phyloP scores from a whole-genome alignment of 2,797 vertebrate genomes.

The Oreortyx pictus region DNA sequence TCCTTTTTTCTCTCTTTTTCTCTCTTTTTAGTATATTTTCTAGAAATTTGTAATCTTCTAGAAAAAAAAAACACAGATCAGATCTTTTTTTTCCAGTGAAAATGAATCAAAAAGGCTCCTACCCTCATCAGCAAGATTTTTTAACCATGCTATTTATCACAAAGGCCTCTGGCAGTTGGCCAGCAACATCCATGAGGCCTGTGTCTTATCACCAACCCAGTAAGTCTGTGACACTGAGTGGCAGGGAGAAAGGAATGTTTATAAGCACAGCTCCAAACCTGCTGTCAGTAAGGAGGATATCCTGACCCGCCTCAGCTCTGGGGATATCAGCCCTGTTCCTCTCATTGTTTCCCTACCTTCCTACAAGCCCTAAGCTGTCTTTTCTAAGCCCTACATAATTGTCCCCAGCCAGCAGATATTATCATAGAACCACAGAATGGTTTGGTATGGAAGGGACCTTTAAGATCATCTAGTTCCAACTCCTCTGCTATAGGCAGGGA shows the following conservation, averaged over 20 bases:
- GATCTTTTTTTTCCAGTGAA: not conserved
- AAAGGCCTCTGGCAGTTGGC: not conserved
- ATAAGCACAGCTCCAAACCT: not conserved
- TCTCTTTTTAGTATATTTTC: not conserved
- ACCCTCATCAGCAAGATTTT: not conserved
- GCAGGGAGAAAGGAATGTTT: slow-evolving; percentile 27
- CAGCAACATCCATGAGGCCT: slow-evolving; percentile 1
- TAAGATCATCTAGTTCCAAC: not conserved
- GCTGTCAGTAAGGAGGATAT: not conserved
- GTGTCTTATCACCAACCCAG: not conserved
- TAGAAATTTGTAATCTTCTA: not conserved
- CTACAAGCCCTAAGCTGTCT: rapidly evolving
- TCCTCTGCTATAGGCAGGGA: too few relatives aligned
- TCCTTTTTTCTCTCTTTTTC: not conserved
- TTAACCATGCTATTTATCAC: not conserved
- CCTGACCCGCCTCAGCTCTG: not conserved
- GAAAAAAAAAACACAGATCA: not conserved
- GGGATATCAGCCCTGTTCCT: not conserved
- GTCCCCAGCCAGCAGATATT: not conserved
- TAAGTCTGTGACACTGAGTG: slow-evolving; percentile 33
- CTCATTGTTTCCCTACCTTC: not conserved
- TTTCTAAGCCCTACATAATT: not conserved
- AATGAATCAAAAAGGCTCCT: not conserved
- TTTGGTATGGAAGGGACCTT: not conserved
- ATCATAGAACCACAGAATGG: not conserved